Base-by-base conservation (phyloP, 2,888 invertebrate species). In the Tinea pellionella region DNA sequence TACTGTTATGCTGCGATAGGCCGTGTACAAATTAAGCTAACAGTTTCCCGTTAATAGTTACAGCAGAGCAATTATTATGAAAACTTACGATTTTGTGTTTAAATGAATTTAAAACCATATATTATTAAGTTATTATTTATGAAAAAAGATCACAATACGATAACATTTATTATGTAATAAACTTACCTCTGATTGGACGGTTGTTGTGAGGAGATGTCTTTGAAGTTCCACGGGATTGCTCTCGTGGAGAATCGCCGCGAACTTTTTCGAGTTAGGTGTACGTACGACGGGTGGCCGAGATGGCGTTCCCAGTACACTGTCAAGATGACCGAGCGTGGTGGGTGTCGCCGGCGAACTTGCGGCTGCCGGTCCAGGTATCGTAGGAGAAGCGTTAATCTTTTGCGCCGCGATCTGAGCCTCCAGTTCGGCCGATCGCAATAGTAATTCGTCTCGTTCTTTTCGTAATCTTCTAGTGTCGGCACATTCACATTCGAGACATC, bases 211-310 rank as follows among this genome's bases (percentile, higher is more conserved):
- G 65, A 96, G 88, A 84, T 95, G 95, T 68, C 94, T 91, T 80
- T 94, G 94, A 72, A 96, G 89, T 85, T 95, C 94, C 67, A 95
- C 84, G 62, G 94, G 92, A 84, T 94, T 93, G 68, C 91, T 91
- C 89, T 96, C 95, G 69, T 90, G 89, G 70, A 96, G 90, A 84
- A 96, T 95, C 82, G 95, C 95, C 70, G 93, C 90, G 76, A 95
- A 91, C 83, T 94, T 94, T 70, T 88, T 90, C 62, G 92, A 89
- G 83, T 94, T 92, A 12, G 92, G 91, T 61, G 90, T 86, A 66
- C 89, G 84, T 63, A 92, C 90, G 73, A 90, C 90, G 63, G 90
- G 89, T 64, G 91, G 85, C 24, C 90, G 89, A 63, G 87, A 74
- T 16, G 92, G 92, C 47, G 91, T 90, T 65, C 90, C 90, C 55